These are phyloP conservation scores for Meandrina meandrites DNA, from an alignment of 92 coral and sea anemone species.

Conservation along the genomic window DNA sequence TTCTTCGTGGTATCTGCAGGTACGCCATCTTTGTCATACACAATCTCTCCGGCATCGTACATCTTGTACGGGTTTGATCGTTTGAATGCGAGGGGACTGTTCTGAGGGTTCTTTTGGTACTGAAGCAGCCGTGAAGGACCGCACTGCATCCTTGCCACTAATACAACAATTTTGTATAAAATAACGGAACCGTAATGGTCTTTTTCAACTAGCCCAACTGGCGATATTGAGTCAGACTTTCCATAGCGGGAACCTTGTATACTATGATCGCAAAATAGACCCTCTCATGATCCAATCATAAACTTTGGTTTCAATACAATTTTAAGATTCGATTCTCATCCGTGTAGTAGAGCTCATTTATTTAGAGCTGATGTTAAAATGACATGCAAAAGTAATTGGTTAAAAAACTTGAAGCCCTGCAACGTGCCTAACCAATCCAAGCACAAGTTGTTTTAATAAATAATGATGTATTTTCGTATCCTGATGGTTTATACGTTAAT, in stretches of 20 bases:
- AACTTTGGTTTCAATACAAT: not conserved
- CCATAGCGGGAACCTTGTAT: too few relatives aligned
- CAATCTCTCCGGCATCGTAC: conserved; percentile 61
- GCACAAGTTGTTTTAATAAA: too few relatives aligned
- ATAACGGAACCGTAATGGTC: not conserved
- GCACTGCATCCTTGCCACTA: conserved; percentile 63
- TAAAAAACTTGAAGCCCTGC: too few relatives aligned
- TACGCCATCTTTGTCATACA: conserved; percentile 78
- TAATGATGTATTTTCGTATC: too few relatives aligned
- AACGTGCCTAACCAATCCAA: too few relatives aligned
- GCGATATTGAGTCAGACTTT: too few relatives aligned
- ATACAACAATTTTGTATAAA: not conserved
- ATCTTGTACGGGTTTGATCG: conserved; percentile 42
- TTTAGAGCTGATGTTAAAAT: too few relatives aligned
- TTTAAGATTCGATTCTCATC: not conserved
- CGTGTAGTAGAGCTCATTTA: too few relatives aligned
- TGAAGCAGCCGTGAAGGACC: conserved; percentile 56
- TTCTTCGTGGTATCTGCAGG: conserved; percentile 76
- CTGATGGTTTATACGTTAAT: too few relatives aligned
- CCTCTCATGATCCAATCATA: too few relatives aligned
- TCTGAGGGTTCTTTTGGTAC: conserved; percentile 19
- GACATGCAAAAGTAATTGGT: too few relatives aligned
- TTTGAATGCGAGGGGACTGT: not conserved
- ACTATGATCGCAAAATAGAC: too few relatives aligned
- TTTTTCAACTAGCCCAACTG: not conserved